phyloP scores from a whole-genome alignment of 2,888 invertebrate genomes.

The Thecophora atra region DNA sequence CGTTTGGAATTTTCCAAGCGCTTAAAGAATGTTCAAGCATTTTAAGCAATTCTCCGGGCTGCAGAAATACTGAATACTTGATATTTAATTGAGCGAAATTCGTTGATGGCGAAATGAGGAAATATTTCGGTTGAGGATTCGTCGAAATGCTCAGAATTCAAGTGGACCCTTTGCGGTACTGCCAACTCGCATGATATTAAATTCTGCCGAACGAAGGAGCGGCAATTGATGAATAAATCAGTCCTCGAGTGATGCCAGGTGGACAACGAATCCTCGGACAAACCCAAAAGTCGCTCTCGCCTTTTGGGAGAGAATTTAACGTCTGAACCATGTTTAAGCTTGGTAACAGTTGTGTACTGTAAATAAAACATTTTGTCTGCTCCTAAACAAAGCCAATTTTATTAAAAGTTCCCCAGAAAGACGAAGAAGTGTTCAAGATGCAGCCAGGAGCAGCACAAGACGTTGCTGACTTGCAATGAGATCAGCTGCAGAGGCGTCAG shows the following conservation, averaged over 20 bases:
- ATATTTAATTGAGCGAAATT: neutral
- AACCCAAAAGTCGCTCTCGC: too few relatives aligned
- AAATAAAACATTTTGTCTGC: neutral
- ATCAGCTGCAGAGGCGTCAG: neutral
- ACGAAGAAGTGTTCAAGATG: neutral
- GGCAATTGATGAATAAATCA: too few relatives aligned
- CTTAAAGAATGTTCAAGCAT: neutral
- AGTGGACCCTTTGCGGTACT: too few relatives aligned
- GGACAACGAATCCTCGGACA: too few relatives aligned
- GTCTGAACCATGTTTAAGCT: neutral
- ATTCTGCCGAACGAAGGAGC: too few relatives aligned
- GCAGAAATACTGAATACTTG: too few relatives aligned
- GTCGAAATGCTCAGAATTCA: too few relatives aligned
- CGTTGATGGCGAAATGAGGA: neutral
- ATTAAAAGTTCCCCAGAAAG: constrained; percentile 1
- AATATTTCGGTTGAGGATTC: neutral
- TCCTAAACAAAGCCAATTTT: neutral
- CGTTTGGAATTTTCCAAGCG: neutral
- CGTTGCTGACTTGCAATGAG: neutral
- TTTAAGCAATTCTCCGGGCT: neutral
- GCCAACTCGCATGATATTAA: too few relatives aligned
- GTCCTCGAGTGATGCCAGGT: too few relatives aligned
- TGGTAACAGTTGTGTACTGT: neutral
- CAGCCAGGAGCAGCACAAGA: neutral
- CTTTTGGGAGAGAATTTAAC: too few relatives aligned